phyloP scores from a whole-genome alignment of 2,797 vertebrate species.

The Pseudocheirus occidentalis region DNA sequence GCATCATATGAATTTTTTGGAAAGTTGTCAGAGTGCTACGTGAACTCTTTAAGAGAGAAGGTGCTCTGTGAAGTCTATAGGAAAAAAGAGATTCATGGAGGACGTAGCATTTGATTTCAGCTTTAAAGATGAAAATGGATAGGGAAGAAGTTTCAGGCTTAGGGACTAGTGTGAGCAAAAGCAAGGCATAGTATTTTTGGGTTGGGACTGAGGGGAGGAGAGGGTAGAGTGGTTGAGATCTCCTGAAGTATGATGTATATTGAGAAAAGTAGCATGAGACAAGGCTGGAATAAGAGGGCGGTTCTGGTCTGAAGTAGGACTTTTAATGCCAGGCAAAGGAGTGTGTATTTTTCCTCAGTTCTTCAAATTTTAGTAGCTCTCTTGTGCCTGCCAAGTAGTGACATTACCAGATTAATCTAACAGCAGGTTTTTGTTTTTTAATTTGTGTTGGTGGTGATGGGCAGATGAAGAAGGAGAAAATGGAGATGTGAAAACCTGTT shows the following conservation, averaged over 20 bases:
- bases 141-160: not conserved
- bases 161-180: not conserved
- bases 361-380: not conserved
- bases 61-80: not conserved
- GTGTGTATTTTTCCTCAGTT: not conserved
- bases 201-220: not conserved
- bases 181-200: not conserved
- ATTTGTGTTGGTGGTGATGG: not conserved
- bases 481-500: constrained; percentile 14
- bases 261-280: not conserved
- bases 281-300: not conserved
- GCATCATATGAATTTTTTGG: no score
- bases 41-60: not conserved
- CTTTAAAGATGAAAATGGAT: not conserved
- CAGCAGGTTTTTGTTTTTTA: not conserved
- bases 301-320: not conserved
- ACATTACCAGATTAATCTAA: not conserved
- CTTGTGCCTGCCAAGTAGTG: not conserved
- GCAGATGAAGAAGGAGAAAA: not conserved
- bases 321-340: no score
- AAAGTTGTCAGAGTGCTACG: not conserved
- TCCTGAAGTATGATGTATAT: not conserved
- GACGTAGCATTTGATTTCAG: not conserved
- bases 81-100: not conserved
- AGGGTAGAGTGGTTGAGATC: no score